Evolutionary conservation across 2,113 vertebrate genomes (phyloP).

Genomic region (Leptobrachium ailaonicum): DNA sequence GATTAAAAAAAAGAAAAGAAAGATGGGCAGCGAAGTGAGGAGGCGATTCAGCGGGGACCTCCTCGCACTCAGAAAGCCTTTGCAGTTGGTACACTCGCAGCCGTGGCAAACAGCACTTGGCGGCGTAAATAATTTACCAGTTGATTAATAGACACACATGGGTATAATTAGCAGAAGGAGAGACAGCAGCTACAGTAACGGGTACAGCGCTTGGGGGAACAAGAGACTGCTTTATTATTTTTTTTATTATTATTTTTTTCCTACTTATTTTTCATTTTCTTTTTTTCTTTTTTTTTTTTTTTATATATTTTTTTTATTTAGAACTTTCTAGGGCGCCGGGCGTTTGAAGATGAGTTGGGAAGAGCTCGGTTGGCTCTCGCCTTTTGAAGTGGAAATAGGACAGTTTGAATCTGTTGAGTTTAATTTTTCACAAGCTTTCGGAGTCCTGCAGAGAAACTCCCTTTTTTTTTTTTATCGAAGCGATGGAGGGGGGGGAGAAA

Average conservation of each 20-base stretch:
- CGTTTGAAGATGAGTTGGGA: constrained; percentile 95
- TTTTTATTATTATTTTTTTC: constrained; percentile 42
- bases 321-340: constrained; percentile 87
- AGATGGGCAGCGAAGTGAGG: not conserved
- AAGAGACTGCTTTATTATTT: constrained; percentile 66
- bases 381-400: constrained; percentile 99
- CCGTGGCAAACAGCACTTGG: constrained; percentile 85
- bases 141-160: constrained; percentile 99
- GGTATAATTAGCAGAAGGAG: constrained; percentile 99
- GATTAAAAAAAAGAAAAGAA: not conserved
- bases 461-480: constrained; percentile 68
- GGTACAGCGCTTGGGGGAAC: constrained; percentile 95
- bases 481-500: constrained; percentile 59
- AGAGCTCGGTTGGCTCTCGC: constrained; percentile 86
- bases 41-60: constrained; percentile 25
- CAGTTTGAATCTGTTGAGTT: constrained; percentile 99
- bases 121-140: constrained; percentile 99
- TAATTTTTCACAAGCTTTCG: constrained; percentile 99
- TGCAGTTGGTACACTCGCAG: constrained; percentile 80
- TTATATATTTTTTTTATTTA: constrained; percentile 71
- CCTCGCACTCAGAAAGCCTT: constrained; percentile 60
- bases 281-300: constrained; percentile 74
- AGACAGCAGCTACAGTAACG: constrained; percentile 92
- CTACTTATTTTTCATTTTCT: constrained; percentile 70
- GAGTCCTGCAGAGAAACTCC: constrained; percentile 82